These are phyloP conservation scores for Onthophagus sagittarius DNA, from an alignment of 2,888 invertebrate species.

Conservation along the genomic window DNA sequence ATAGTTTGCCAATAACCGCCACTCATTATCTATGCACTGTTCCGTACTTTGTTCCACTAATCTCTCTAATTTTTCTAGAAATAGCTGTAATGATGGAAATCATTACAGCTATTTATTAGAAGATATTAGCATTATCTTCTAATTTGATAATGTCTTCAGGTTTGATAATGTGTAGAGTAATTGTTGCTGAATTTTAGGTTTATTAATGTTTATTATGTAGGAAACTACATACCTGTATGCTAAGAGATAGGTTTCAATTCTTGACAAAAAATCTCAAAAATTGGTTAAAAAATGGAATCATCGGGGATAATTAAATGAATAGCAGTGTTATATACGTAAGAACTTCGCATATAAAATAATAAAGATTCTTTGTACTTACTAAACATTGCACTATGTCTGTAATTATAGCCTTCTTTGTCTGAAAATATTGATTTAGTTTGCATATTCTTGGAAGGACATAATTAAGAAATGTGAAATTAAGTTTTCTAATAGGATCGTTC, in stretches of 20 bases:
- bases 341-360: slow-evolving; percentile 13
- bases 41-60: not conserved
- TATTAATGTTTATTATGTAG: not conserved
- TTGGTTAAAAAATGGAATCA: too few species aligned
- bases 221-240: not conserved
- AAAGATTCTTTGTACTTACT: slow-evolving; percentile 11
- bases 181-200: not conserved
- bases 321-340: slow-evolving; percentile 8
- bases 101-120: too few species aligned
- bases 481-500: slow-evolving; percentile 27
- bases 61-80: slow-evolving; percentile 2
- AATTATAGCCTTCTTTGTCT: slow-evolving; percentile 14
- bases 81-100: not conserved
- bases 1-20: slow-evolving; percentile 1
- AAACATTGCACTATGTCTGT: slow-evolving; percentile 3
- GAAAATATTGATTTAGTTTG: slow-evolving; percentile 16
- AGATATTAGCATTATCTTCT: not conserved
- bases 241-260: not conserved
- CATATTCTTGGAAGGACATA: slow-evolving; percentile 18
- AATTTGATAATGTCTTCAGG: slow-evolving; percentile 3
- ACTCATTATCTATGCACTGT: not conserved
- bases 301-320: not conserved
- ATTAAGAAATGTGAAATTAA: slow-evolving; percentile 11
- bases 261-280: not conserved
- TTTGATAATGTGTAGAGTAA: slow-evolving; percentile 7